Percentiles rank a stretch among this genome's conserved stretches.
Evolutionary conservation across 2,113 vertebrate genomes (phyloP).

Genomic region (Cygnus buccinator): DNA sequence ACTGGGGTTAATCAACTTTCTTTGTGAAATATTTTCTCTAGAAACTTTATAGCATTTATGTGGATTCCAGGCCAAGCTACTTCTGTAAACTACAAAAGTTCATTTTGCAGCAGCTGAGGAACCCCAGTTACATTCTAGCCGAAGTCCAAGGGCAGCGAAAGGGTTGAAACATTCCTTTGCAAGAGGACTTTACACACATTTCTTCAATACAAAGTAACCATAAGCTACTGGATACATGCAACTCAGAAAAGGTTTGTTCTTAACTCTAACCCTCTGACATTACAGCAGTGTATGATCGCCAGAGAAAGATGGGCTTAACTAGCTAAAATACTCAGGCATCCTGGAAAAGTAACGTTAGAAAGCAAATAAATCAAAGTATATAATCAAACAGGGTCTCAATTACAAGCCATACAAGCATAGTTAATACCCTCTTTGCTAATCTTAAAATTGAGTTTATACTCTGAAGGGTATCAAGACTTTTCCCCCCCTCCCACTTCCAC

Average conservation of each 20-base stretch:
- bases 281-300: neutral
- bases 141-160: neutral
- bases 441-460: neutral
- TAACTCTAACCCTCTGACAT: neutral
- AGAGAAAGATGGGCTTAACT: neutral
- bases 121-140: neutral
- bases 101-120: rapidly evolving
- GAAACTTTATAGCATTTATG: neutral
- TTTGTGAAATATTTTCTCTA: neutral
- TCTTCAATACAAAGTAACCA: neutral
- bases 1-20: neutral
- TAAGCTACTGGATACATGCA: neutral
- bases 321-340: neutral
- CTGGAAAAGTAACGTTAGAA: slow-evolving; percentile 14
- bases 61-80: neutral
- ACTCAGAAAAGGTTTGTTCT: neutral
- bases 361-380: neutral
- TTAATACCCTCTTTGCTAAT: neutral
- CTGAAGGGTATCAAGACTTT: neutral
- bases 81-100: neutral
- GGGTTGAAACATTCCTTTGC: neutral
- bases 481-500: slow-evolving; percentile 30
- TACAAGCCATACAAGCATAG: neutral
- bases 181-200: neutral
- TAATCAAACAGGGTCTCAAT: neutral